phyloP scores from a whole-genome alignment of 1,140 invertebrate species.

The Magallana ariakensis region DNA sequence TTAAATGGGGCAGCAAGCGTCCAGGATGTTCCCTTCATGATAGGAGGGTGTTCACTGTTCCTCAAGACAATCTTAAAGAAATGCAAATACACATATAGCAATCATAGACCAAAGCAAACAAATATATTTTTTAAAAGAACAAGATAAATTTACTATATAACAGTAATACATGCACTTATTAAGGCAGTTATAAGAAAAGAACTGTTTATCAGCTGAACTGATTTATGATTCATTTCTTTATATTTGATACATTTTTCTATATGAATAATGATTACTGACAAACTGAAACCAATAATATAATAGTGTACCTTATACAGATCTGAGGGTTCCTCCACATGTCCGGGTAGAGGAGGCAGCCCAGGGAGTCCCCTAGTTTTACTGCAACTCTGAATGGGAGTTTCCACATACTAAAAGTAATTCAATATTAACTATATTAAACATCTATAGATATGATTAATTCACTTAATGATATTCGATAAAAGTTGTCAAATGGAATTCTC shows the following conservation, averaged over 20 bases:
- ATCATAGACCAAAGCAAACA: not conserved
- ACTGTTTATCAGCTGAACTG: not conserved
- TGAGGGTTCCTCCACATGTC: constrained; percentile 72
- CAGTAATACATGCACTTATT: not conserved
- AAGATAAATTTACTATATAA: not conserved
- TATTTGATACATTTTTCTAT: too few species aligned
- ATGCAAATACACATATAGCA: constrained; percentile 1
- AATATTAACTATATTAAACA: not conserved
- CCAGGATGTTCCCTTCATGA: constrained; percentile 80
- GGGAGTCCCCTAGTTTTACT: constrained; percentile 76
- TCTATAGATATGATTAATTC: not conserved
- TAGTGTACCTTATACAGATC: constrained; percentile 76
- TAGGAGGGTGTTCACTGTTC: constrained; percentile 79
- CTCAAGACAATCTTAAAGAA: constrained; percentile 75
- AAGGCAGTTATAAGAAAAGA: not conserved
- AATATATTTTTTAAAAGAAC: not conserved
- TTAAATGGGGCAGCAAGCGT: constrained; percentile 80
- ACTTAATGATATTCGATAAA: not conserved
- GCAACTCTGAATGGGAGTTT: constrained; percentile 74
- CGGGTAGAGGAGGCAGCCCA: constrained; percentile 76
- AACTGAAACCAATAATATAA: too few species aligned
- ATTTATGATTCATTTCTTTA: too few species aligned
- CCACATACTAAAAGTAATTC: constrained; percentile 67
- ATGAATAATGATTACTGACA: too few species aligned
- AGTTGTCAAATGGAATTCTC: not conserved